Conservation (phyloP, 2,113 vertebrate genomes). For the Oplegnathus fasciatus region DNA sequence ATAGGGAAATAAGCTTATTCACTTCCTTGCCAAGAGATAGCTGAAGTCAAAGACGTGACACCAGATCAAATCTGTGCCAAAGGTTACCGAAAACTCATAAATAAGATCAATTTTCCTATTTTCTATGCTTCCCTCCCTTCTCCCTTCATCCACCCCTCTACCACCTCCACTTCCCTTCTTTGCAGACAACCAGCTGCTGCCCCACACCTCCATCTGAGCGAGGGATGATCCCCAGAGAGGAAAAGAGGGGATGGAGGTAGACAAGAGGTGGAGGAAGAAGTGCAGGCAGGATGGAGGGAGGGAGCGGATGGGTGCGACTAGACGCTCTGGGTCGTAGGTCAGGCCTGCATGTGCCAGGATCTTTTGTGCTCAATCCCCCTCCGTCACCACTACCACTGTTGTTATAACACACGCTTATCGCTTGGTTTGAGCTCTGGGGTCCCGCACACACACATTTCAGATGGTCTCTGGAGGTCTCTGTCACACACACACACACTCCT, state of each 20-base stretch:
- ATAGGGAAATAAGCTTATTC: too few relatives aligned
- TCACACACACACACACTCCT: conserved; percentile 24
- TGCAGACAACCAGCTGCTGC: conserved; percentile 77
- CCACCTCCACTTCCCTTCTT: conserved; percentile 43
- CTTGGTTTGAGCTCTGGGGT: conserved; percentile 13
- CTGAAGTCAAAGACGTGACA: conserved; percentile 21
- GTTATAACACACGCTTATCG: conserved; percentile 26
- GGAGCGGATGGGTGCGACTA: conserved; percentile 75
- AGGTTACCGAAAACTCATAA: conserved; percentile 54
- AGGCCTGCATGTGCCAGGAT: conserved; percentile 58
- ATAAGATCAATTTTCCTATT: conserved; percentile 56
- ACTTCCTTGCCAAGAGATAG: not conserved
- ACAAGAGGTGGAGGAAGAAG: conserved; percentile 47
- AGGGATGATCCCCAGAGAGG: conserved; percentile 74
- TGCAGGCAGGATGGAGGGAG: conserved; percentile 57
- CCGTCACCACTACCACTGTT: conserved; percentile 34
- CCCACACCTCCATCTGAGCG: conserved; percentile 60
- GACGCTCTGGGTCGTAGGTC: conserved; percentile 77
- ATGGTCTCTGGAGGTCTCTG: conserved; percentile 25
- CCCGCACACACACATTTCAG: conserved; percentile 6
- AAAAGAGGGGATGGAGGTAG: conserved; percentile 56
- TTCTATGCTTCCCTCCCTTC: conserved; percentile 24
- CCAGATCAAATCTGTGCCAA: conserved; percentile 52
- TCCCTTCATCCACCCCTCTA: conserved; percentile 21
- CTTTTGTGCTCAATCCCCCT: conserved; percentile 66